Evolutionary conservation across 2,888 invertebrate genomes (phyloP).

Genomic region (Limnephilus marmoratus): DNA sequence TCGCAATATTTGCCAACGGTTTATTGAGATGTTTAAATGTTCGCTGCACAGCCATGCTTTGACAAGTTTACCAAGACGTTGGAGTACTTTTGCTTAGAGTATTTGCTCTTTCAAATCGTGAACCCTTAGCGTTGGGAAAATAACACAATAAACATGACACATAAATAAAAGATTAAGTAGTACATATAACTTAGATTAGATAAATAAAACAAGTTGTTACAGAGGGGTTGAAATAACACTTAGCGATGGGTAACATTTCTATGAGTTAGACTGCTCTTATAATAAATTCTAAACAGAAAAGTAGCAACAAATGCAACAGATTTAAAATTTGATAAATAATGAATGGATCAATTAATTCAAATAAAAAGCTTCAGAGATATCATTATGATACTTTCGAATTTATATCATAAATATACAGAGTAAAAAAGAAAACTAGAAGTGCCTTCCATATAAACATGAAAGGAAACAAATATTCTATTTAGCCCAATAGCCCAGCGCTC

Average conservation of each 20-base stretch:
- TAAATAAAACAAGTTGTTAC: background rate
- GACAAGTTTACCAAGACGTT: background rate
- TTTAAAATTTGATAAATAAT: too few species aligned
- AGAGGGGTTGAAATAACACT: background rate
- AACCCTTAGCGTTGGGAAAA: background rate
- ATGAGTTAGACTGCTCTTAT: background rate
- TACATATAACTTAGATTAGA: background rate
- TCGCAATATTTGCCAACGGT: background rate
- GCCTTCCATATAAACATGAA: too few species aligned
- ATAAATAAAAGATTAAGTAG: background rate
- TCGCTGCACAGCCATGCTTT: background rate
- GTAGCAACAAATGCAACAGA: background rate
- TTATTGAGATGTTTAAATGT: background rate
- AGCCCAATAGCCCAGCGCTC: too few species aligned
- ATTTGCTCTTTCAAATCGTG: background rate
- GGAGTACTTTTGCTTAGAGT: background rate
- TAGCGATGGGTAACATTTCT: background rate
- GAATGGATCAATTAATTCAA: too few species aligned
- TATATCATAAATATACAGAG: too few species aligned
- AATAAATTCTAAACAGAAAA: background rate
- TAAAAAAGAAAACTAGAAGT: too few species aligned
- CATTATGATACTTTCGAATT: too few species aligned
- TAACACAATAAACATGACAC: background rate
- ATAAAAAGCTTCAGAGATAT: too few species aligned
- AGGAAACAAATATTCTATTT: too few species aligned